These are phyloP conservation scores for Ahaetulla prasina DNA, from an alignment of 2,113 vertebrate genomes.

Conservation along the genomic window DNA sequence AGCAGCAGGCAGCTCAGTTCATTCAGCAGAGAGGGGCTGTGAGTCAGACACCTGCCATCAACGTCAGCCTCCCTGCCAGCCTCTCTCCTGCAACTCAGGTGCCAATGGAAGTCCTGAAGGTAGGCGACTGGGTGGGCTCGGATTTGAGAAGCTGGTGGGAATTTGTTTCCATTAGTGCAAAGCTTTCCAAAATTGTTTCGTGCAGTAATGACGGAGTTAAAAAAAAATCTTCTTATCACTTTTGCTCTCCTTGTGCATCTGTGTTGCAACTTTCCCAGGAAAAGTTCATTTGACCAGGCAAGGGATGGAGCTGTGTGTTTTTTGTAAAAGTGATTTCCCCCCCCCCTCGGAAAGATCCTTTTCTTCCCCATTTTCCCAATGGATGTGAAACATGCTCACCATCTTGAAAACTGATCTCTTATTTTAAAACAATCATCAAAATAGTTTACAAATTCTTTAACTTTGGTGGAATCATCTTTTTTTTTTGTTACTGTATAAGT, in stretches of 20 bases:
- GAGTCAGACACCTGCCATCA: slow-evolving; percentile 83
- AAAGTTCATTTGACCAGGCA: background rate
- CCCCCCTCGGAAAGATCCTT: background rate
- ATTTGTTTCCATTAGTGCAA: background rate
- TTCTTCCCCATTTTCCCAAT: background rate
- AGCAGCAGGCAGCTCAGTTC: slow-evolving; percentile 78
- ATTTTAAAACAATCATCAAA: background rate
- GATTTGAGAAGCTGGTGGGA: background rate
- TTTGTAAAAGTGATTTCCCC: accelerated
- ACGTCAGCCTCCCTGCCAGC: slow-evolving; percentile 75
- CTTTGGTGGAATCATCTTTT: background rate
- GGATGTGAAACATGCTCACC: background rate
- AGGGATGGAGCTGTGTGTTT: background rate
- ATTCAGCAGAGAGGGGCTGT: slow-evolving; percentile 75
- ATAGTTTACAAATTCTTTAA: background rate
- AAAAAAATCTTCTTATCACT: background rate
- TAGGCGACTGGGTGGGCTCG: slow-evolving; percentile 50
- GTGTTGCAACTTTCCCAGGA: background rate
- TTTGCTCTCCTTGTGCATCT: background rate
- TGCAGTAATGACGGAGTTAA: background rate
- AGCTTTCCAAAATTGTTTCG: background rate
- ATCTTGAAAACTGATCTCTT: background rate
- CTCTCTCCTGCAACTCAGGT: slow-evolving; percentile 84
- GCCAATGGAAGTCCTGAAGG: slow-evolving; percentile 91
- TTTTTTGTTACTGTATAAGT: background rate